Evolutionary conservation across 2,797 vertebrate genomes (phyloP).

Genomic region (Sarcoramphus papa): DNA sequence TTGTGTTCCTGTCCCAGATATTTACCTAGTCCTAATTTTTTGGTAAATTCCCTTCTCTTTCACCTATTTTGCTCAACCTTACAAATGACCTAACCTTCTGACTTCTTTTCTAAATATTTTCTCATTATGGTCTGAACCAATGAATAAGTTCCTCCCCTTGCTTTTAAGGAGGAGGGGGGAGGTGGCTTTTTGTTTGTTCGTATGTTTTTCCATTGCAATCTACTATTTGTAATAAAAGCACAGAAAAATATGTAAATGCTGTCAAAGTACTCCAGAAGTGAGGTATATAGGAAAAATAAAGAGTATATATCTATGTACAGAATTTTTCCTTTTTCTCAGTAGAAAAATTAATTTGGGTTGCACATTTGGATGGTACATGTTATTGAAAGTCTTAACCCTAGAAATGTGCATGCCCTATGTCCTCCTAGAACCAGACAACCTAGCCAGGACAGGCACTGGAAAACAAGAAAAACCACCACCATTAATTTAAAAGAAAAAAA

Average conservation of each 20-base stretch:
- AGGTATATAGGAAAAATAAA: neutral
- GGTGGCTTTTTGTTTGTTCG: neutral
- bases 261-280: neutral
- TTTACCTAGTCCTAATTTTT: neutral
- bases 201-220: neutral
- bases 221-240: neutral
- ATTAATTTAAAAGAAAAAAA: neutral
- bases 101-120: neutral
- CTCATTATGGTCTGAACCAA: neutral
- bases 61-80: neutral
- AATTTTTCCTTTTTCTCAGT: neutral
- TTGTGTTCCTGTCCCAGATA: neutral
- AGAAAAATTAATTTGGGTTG: neutral
- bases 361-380: neutral
- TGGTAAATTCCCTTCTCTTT: neutral
- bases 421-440: neutral
- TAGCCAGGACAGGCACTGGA: neutral
- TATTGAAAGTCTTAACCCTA: neutral
- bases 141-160: accelerated
- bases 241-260: neutral
- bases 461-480: neutral
- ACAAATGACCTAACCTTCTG: neutral
- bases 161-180: neutral
- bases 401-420: neutral
- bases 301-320: neutral